Evolutionary conservation across 2,113 vertebrate genomes (phyloP), one percentile per base, ranked within the genome.

Genomic region (Falcunculus frontatus): DNA sequence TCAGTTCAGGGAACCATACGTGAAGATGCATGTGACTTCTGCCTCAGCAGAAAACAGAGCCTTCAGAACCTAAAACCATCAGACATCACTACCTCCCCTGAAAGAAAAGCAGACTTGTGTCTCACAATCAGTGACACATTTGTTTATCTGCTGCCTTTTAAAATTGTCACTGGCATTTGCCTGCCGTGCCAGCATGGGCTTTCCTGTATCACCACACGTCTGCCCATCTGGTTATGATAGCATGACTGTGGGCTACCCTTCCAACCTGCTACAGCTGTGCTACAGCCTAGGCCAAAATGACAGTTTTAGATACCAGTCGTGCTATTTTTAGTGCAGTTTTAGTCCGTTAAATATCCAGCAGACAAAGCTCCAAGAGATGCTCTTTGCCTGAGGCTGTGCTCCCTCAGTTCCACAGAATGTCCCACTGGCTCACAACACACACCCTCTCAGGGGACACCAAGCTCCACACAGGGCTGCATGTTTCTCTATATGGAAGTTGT

Each of bases 381-480:
- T 70, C n/a, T 70, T 77, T 64, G 41, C 47, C 64, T 19, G 27
- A 64, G 74, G 39, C 49, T 15, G 2, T 30, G 32, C 53, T 49
- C 35, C 27, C 55, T 69, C 8, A 4, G 32, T 23, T 56, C 16
- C 0, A 2, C 70, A 62, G 84, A 56, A 60, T 8, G 17, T 56
- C 76, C 56, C 27, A 7, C 27, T 10, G n/a, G 29, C 21, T 47
- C 67, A 18, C 16, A 55, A 2, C 19, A 1, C 0, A 1, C 19
- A 6, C 9, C 15, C 41, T 74, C 55, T 33, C 46, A 30, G 64
- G 37, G 21, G 30, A 72, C 1, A 5, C 42, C n/a, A 23, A 64
- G 19, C 9, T 7, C 57, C 32, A 29, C 22, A 30, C 6, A 15
- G 6, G 19, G 22, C 15, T 72, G 13, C 2, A 0, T 0, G 0